Conservation (phyloP, 2,113 vertebrate species). For the Mormyrus iriodes region DNA sequence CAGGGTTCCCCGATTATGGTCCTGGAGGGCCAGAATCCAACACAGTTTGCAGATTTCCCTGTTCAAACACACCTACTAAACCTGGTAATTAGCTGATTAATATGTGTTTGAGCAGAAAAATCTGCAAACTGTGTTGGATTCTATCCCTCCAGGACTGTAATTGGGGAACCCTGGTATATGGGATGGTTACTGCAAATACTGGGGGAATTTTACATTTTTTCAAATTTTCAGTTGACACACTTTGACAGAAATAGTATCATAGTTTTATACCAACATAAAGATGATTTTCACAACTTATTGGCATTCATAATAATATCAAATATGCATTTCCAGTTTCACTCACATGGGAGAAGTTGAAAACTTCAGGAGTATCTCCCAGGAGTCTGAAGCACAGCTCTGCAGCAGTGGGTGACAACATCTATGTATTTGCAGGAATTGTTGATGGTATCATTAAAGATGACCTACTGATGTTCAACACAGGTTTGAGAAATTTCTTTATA, state of each 20-base stretch:
- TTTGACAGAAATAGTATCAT: not conserved
- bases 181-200: not conserved
- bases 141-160: not conserved
- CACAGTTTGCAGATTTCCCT: not conserved
- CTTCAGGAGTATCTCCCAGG: conserved; percentile 39
- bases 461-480: conserved; percentile 62
- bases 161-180: not conserved
- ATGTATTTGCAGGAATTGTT: conserved; percentile 47
- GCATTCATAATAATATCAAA: not conserved
- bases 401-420: conserved; percentile 52
- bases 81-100: not conserved
- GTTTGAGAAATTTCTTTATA: conserved; percentile 32
- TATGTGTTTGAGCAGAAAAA: not conserved
- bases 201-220: not conserved
- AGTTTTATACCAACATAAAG: not conserved
- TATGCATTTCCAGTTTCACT: conserved; percentile 45
- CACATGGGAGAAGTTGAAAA: conserved; percentile 48
- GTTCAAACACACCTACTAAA: not conserved
- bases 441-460: conserved; percentile 43
- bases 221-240: not conserved
- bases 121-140: not conserved
- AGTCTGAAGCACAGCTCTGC: conserved; percentile 51
- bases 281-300: not conserved
- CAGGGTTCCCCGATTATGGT: not conserved
- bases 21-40: not conserved